Evolutionary conservation across 2,888 invertebrate species (phyloP).

Genomic region (Vanessa cardui): DNA sequence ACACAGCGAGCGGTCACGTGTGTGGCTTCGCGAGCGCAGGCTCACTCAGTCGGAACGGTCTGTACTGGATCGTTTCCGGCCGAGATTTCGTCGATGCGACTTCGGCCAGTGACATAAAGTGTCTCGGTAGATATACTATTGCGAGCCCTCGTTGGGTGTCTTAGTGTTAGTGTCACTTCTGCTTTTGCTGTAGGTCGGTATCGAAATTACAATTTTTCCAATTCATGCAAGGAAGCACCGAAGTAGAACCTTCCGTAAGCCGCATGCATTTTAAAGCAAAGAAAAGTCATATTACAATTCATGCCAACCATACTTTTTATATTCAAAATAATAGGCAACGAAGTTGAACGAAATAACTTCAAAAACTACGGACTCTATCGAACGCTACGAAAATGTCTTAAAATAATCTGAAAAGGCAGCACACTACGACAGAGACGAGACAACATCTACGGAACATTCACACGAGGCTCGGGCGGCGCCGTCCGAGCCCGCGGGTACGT

Average conservation of each 20-base stretch:
- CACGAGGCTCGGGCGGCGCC: constrained; percentile 24
- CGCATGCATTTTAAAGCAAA: constrained; percentile 22
- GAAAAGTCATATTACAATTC: constrained; percentile 3
- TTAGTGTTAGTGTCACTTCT: neutral
- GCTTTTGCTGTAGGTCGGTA: neutral
- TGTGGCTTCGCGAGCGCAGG: no score
- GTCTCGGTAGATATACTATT: no score
- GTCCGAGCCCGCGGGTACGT: neutral
- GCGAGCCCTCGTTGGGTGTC: no score
- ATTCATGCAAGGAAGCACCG: constrained; percentile 17
- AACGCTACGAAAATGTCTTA: constrained; percentile 3
- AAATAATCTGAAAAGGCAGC: constrained; percentile 30
- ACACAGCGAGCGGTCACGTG: neutral
- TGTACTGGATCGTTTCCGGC: no score
- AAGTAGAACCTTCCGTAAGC: constrained; percentile 14
- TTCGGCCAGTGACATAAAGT: no score
- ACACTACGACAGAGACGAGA: constrained; percentile 49
- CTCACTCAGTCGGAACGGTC: no score
- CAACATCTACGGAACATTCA: constrained; percentile 53
- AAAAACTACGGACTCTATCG: neutral
- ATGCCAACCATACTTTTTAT: constrained; percentile 8
- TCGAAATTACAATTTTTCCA: neutral
- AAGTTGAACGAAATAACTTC: neutral
- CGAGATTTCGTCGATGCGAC: no score
- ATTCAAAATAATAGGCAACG: neutral